Evolutionary conservation across 2,888 invertebrate genomes (phyloP), one percentile per base, ranked within the genome.

Genomic region (Liopterus haemorrhoidalis): DNA sequence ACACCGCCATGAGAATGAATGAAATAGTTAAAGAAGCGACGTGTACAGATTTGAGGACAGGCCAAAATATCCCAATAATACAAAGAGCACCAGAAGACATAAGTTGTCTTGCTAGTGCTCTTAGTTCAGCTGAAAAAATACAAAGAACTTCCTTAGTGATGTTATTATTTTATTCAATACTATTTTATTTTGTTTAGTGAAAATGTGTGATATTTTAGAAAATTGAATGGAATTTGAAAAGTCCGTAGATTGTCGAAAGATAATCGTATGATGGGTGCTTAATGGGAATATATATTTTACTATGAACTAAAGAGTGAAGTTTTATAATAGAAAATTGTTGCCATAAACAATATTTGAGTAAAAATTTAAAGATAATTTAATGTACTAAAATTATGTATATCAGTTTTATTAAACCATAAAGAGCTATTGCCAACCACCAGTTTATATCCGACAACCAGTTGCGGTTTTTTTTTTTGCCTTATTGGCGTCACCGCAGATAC

Each of bases 71-170:
- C 49, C 81, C 83, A 3, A 77, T 87, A 48, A 72, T 86, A 38
- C 81, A 84, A 59, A 75, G 87, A 38, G 79, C 85, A 42, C 82
- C 85, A 2, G 86, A 87, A 66, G 84, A 85, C 60, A 76, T 86
- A 55, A 79, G 84, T 52, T 91, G 89, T 64, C 88, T 89, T 67
- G 89, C 90, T 39, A 87, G 87, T 60, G 89, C 89, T 0, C 74
- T 91, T 46, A 88, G 88, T 52, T 59, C 55, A 47, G 64, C 64
- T 43, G 57, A 60, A 46, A 58, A 55, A 20, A 36, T 18, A 21
- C 38, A 25, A 15, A 14, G 45, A 39, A 45, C 45, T 45, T 45
- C 45, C 18, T 19, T 45, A 12, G 18, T 27, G n/a, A 14, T 32
- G n/a, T n/a, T n/a, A n/a, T n/a, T n/a, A n/a, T n/a, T n/a, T n/a